Evolutionary conservation across 1,140 invertebrate species (phyloP), one percentile per base, ranked within the genome.

Genomic region (Euglossa dilemma): DNA sequence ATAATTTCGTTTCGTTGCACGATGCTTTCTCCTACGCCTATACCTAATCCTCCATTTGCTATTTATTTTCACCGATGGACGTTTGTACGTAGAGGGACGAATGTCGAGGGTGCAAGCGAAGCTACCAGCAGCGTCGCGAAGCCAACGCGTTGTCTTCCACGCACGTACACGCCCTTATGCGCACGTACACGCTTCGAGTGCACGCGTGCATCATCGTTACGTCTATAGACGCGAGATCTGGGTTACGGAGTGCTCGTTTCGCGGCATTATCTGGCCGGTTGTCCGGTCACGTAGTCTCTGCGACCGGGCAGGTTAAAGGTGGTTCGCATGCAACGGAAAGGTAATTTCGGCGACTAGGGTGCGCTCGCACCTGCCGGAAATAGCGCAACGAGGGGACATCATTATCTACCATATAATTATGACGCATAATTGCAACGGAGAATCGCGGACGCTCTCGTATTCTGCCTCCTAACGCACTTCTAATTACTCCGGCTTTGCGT

Each of bases 391-490:
- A 77, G 72, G 23, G 20, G n/a, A 71, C 84, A 57, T 86, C 84
- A 79, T 86, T 88, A 89, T 86, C 72, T 71, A 73, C 63, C 77
- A 74, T 80, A 84, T 89, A 88, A 89, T 89, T 89, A 85, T 74
- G 52, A 47, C 72, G 76, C 76, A 28, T 64, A 83, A 83, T 77
- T 85, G 50, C 75, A 61, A 64, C 64, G 76, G 73, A 80, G 73
- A 80, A 85, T 88, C 79, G 61, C 54, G 67, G 16, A 61, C 50
- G 43, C 18, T 12, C 47, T 54, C 43, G 57, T 61, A n/a, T 47
- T 18, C 76, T 57, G 63, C 52, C 63, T 43, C 20, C 57, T 50
- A 25, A 64, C 45, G 61, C 59, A 57, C 70, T 71, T 85, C 57
- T 63, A 61, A 45, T 78, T 84, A 77, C 43, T 57, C 3, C 23